Percentiles rank a stretch among this genome's conserved stretches.
Conservation (phyloP, 2,113 vertebrate genomes). For the Amphiprion ocellaris region DNA sequence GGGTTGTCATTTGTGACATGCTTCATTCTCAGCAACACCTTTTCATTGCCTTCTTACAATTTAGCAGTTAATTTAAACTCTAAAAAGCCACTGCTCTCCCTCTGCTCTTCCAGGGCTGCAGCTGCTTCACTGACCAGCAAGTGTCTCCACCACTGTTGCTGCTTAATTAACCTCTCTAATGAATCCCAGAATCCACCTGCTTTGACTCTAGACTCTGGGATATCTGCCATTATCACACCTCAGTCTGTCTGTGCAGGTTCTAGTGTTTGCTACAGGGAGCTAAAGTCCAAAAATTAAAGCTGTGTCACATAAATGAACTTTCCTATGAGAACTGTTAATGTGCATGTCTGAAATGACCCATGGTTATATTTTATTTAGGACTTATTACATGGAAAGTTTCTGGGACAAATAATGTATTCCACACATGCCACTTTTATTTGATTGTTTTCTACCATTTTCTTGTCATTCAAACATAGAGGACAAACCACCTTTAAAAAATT, state of each 20-base stretch:
- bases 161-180: slow-evolving; percentile 5
- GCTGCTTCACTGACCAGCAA: background rate
- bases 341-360: no score
- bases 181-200: background rate
- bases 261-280: no score
- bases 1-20: background rate
- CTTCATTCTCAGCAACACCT: background rate
- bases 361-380: no score
- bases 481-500: background rate
- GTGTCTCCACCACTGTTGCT: background rate
- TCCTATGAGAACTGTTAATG: no score
- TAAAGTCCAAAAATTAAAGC: no score
- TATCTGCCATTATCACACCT: background rate
- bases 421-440: no score
- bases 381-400: no score
- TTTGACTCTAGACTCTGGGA: background rate
- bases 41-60: background rate
- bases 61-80: background rate
- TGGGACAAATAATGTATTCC: no score
- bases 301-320: no score
- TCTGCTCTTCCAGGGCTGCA: no score
- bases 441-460: no score
- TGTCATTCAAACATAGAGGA: no score
- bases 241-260: background rate
- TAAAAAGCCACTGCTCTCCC: background rate